phyloP scores from a whole-genome alignment of 2,113 vertebrate species.

The Halichoeres trimaculatus region DNA sequence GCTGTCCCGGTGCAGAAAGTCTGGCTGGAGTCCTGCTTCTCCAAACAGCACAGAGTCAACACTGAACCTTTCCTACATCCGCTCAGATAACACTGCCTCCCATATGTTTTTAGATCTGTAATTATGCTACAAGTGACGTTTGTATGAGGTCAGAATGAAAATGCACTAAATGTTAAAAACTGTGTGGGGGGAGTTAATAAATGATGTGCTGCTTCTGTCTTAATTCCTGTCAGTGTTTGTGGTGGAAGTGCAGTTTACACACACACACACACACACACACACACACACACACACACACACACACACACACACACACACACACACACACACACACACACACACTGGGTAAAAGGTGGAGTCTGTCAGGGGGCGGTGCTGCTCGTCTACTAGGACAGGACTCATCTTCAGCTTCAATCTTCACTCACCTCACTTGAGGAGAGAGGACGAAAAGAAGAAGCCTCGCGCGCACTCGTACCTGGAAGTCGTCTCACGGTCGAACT shows the following conservation, averaged over 20 bases:
- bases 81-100: conserved; percentile 17
- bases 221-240: neutral
- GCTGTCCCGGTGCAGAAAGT: conserved; percentile 72
- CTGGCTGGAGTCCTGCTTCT: conserved; percentile 85
- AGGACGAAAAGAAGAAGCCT: neutral
- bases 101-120: neutral
- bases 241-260: neutral
- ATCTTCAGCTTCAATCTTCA: neutral
- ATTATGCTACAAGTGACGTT: neutral
- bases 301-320: neutral
- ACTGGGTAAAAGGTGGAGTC: conserved; percentile 12
- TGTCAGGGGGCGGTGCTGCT: conserved; percentile 1
- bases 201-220: neutral
- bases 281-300: neutral
- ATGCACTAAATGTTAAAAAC: neutral
- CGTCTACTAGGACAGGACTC: neutral
- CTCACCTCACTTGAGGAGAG: neutral
- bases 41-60: conserved; percentile 73
- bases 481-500: neutral
- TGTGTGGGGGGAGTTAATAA: neutral
- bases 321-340: neutral
- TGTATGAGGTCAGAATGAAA: neutral
- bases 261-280: neutral
- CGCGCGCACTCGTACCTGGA: too few relatives aligned
- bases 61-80: conserved; percentile 52